Conservation (phyloP, 2,113 vertebrate species). For the Gorilla gorilla region DNA sequence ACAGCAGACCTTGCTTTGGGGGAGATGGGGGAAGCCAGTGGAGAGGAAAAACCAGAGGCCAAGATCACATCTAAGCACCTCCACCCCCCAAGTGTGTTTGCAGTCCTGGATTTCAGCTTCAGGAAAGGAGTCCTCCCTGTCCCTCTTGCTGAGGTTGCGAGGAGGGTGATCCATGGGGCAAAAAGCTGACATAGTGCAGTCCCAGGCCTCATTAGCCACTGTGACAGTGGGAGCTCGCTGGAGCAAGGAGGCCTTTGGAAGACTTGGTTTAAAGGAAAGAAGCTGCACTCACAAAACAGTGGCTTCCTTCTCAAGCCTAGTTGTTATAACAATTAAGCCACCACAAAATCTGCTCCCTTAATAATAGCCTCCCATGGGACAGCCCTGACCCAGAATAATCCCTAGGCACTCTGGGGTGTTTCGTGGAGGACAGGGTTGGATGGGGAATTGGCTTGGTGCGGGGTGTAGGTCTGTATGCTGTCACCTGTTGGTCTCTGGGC, state of each 20-base stretch:
- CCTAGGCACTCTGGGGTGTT: not conserved
- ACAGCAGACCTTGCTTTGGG: not conserved
- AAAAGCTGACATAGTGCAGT: not conserved
- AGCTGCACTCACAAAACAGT: not conserved
- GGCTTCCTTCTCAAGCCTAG: conserved; percentile 31
- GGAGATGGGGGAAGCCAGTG: not conserved
- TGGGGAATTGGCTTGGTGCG: not conserved
- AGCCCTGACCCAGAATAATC: not conserved
- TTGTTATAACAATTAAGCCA: conserved; percentile 57
- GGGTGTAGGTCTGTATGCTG: not conserved
- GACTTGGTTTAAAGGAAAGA: conserved; percentile 57
- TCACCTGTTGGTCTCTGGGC: not conserved
- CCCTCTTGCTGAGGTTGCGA: not conserved
- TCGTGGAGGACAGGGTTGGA: not conserved
- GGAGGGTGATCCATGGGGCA: not conserved
- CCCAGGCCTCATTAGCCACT: not conserved
- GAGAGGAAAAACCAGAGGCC: not conserved
- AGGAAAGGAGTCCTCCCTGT: not conserved
- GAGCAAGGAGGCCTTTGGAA: conserved; percentile 22
- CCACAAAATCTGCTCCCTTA: conserved; percentile 32
- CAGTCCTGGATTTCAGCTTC: not conserved
- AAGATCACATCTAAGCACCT: not conserved
- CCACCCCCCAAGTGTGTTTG: not conserved
- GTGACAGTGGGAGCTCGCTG: not conserved
- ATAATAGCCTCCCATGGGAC: not conserved